Percentiles rank a stretch among this genome's conserved stretches.
Conservation (phyloP, 2,797 vertebrate species). For the Nasua narica region DNA sequence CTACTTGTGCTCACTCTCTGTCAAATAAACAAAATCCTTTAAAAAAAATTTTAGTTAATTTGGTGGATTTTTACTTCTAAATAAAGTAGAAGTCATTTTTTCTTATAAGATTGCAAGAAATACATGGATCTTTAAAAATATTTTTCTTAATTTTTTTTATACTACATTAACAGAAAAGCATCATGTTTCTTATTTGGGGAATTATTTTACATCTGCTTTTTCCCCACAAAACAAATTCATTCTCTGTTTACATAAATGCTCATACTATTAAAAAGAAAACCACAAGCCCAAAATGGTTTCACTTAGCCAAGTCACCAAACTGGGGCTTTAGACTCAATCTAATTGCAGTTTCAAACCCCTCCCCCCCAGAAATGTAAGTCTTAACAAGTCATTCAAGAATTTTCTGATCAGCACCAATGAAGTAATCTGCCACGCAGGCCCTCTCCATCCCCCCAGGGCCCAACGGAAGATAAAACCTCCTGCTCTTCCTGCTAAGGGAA, state of each 20-base stretch:
- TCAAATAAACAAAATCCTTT: no score
- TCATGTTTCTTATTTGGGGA: background rate
- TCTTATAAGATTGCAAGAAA: background rate
- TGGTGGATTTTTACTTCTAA: background rate
- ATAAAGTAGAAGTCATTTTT: background rate
- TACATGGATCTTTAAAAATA: background rate
- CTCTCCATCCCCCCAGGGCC: background rate
- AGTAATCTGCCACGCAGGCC: background rate
- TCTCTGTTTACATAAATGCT: background rate
- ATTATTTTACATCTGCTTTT: background rate
- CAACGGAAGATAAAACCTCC: background rate
- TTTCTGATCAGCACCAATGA: background rate
- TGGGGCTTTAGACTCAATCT: background rate
- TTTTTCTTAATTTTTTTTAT: background rate
- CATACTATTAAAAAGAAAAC: background rate
- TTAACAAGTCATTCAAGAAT: background rate
- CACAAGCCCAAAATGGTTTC: background rate
- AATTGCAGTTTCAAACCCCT: background rate
- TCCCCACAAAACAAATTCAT: background rate
- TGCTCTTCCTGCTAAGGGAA: background rate
- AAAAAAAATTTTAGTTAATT: conserved; percentile 1
- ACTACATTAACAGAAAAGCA: background rate
- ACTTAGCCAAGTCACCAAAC: background rate
- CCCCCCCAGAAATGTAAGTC: background rate
- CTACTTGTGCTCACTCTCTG: no score